Base-by-base conservation (phyloP, 2,113 vertebrate species). In the Cathartes aura region DNA sequence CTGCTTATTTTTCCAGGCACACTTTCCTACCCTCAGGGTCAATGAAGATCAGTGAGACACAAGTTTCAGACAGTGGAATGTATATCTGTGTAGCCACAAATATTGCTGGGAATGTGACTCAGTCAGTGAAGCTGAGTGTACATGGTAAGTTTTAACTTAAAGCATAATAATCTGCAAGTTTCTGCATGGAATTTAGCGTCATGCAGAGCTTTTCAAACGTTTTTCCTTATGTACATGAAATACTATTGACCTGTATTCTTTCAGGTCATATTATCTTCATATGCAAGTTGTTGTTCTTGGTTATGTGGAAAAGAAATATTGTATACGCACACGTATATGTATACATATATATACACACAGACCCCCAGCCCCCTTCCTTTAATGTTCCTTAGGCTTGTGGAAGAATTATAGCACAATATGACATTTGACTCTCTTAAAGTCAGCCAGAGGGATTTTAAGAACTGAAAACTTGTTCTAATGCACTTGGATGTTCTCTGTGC, bases 31-130 rank as follows among this genome's bases (percentile, higher is more conserved):
- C 99, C 85, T 99, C 99, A 27, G 99, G 99, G 40, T 99, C 99
- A 22, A 98, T 99, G 99, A 99, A 98, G 98, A 99, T 99, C 96
- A 98, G 98, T 5, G 98, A 99, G 75, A 98, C 98, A 29, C 99
- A 98, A 16, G 88, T 99, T 90, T 98, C 99, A 85, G 99, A 99
- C 96, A 98, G 96, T 81, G 99, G 99, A 82, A 98, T 98, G 82
- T 99, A 99, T 92, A 92, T 99, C 81, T 99, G 99, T 88, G 98
- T 99, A 23, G 99, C 99, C 88, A 99, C 99, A 88, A 99, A 99
- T 97, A 99, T 99, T 94, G 99, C 99, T 62, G 99, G 99, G 56
- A 99, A 99, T 71, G 96, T 99, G 89, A 99, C 99, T 91, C 99
- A 99, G 71, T 96, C 97, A 12, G 95, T 99, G 80, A 98, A 98